Conservation (phyloP, 2,113 vertebrate genomes). For the Bufo gargarizans region DNA sequence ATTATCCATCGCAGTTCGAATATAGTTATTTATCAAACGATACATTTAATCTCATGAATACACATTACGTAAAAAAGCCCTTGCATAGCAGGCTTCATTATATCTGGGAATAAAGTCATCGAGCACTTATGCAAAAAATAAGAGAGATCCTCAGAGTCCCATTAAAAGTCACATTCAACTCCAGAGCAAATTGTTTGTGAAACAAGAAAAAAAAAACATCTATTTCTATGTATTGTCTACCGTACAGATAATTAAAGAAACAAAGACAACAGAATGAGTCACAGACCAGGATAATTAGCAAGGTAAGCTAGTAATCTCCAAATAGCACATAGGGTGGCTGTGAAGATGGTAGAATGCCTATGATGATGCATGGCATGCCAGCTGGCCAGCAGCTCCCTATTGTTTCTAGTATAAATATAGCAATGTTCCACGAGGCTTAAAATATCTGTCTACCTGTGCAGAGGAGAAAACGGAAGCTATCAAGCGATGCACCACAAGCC, state of each 20-base stretch:
- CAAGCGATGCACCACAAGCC: slow-evolving; percentile 31
- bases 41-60: neutral
- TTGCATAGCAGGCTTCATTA: neutral
- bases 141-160: neutral
- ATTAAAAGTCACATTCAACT: neutral
- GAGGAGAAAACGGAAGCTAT: slow-evolving; percentile 19
- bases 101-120: slow-evolving; percentile 3
- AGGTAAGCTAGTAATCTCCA: slow-evolving; percentile 23
- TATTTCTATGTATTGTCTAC: neutral
- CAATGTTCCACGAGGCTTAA: slow-evolving; percentile 14
- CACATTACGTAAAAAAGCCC: neutral
- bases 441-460: slow-evolving; percentile 17
- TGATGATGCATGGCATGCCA: slow-evolving; percentile 40
- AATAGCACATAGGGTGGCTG: neutral
- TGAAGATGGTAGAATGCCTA: neutral
- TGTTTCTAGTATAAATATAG: slow-evolving; percentile 41
- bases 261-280: slow-evolving; percentile 8
- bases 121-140: neutral
- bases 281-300: slow-evolving; percentile 23
- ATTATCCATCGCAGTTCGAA: neutral
- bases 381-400: slow-evolving; percentile 29
- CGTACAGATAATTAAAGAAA: neutral
- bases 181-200: neutral
- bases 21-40: slow-evolving; percentile 1
- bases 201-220: neutral